Base-by-base conservation (phyloP, 2,113 vertebrate species). In the Azemiops feae region DNA sequence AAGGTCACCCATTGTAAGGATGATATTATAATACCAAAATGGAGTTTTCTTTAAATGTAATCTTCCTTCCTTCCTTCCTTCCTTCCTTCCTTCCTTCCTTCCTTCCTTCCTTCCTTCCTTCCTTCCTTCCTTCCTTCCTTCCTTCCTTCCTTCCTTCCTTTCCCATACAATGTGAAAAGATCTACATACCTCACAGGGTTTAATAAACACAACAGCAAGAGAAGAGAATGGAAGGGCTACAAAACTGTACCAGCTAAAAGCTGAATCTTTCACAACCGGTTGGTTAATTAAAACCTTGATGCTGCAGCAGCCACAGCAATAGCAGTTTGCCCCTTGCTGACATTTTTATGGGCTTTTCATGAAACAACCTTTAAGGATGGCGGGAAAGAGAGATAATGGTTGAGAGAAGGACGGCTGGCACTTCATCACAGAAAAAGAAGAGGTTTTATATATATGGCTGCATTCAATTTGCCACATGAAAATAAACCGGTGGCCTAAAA, bases 261-360 rank as follows among this genome's bases (percentile, higher is more conserved):
- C 25, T 0, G 53, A 47, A 54, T 93, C 94, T 90, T 95, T 96
- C 85, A 92, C 52, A 94, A 94, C 90, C 93, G 91, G 96, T 96
- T 94, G 93, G 95, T 50, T 97, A 97, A 96, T 97, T 97, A 97
- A 97, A 96, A 96, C 95, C 96, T 96, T 94, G 95, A 96, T 95
- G 95, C 74, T 2, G 2, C 69, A 0, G 6, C 6, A 81, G n/a
- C 74, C 64, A 69, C 30, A 69, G 34, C 74, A 81, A 43, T 43
- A 81, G 34, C 91, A 92, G 92, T 94, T 97, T 95, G 97, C 95
- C 55, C 97, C 94, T 95, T 89, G 96, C 54, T 97, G 96, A 97
- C 96, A 88, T 95, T 97, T 97, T 97, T 96, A 97, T 95, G 95
- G 96, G 52, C 92, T 95, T 95, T 95, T 96, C 95, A 96, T 95